A percentile compares a stretch with the other conserved stretches of the same genome.
Conservation (phyloP, 2,797 vertebrate genomes). For the Arctocebus calabarensis region DNA sequence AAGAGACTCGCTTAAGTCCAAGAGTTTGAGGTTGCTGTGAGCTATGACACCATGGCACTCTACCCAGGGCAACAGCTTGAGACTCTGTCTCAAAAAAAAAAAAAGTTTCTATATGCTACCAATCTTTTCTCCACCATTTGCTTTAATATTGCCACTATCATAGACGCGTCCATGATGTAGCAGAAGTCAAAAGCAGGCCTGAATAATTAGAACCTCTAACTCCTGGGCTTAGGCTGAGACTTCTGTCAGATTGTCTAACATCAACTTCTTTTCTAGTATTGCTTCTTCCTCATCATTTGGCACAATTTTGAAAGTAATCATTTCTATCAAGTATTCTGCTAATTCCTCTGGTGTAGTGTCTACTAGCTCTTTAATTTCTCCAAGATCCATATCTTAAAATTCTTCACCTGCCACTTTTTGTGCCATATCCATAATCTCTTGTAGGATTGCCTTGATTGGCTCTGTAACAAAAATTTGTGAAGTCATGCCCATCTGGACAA, state of each 20-base stretch:
- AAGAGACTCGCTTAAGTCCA: no score
- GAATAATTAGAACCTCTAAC: neutral
- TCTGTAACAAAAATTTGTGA: no score
- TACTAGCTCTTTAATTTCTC: neutral
- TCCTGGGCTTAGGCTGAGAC: no score
- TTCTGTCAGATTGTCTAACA: neutral
- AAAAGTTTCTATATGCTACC: neutral
- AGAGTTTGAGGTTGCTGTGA: no score
- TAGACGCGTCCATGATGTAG: no score
- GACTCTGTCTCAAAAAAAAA: no score
- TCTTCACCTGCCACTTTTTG: neutral
- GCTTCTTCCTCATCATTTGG: neutral
- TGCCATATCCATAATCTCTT: neutral
- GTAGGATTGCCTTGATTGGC: neutral
- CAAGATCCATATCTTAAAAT: neutral
- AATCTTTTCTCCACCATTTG: neutral
- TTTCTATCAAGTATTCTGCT: neutral
- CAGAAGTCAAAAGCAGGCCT: neutral
- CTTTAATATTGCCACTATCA: neutral
- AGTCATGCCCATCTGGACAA: no score
- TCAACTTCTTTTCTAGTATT: neutral
- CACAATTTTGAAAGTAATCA: neutral
- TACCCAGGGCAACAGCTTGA: no score
- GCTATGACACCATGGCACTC: no score
- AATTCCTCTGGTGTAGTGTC: neutral